A percentile compares a stretch with the other conserved stretches of the same genome.
Evolutionary conservation across 2,888 invertebrate genomes (phyloP).

Genomic region (Seira sanloemensis): DNA sequence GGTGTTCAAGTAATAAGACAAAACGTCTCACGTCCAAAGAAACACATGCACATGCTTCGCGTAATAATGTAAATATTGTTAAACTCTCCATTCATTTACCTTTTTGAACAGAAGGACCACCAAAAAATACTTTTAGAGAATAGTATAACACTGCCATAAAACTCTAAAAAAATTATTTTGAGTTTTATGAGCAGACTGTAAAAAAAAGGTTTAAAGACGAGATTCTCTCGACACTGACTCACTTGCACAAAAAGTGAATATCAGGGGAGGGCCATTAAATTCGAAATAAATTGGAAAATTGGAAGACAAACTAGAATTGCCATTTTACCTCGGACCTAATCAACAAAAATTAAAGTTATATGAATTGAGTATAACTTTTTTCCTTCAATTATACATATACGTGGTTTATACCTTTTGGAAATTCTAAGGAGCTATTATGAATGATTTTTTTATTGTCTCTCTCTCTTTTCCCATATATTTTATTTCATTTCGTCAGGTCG

Average conservation of each 20-base stretch:
- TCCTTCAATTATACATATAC: too few species aligned
- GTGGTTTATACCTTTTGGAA: too few species aligned
- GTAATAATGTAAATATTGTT: constrained; percentile 7
- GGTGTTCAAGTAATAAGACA: neutral
- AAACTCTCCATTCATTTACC: neutral
- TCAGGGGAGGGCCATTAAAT: too few species aligned
- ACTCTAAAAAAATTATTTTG: neutral
- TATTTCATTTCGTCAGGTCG: too few species aligned
- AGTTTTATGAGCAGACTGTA: neutral
- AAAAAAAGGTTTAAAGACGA: too few species aligned
- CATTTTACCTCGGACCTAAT: neutral
- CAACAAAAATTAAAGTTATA: too few species aligned
- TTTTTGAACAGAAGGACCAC: neutral
- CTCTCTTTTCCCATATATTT: neutral
- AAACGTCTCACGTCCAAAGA: neutral
- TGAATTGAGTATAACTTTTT: too few species aligned
- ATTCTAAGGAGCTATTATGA: neutral
- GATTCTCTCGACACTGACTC: too few species aligned
- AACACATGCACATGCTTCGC: neutral
- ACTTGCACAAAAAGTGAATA: too few species aligned
- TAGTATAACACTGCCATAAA: neutral
- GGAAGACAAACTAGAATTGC: neutral
- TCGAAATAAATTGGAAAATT: neutral
- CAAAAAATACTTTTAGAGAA: neutral
- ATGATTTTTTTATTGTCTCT: neutral